A percentile compares a stretch with the other conserved stretches of the same genome.
These are phyloP conservation scores for Clostera curtula DNA, from an alignment of 2,888 invertebrate genomes.

Conservation along the genomic window DNA sequence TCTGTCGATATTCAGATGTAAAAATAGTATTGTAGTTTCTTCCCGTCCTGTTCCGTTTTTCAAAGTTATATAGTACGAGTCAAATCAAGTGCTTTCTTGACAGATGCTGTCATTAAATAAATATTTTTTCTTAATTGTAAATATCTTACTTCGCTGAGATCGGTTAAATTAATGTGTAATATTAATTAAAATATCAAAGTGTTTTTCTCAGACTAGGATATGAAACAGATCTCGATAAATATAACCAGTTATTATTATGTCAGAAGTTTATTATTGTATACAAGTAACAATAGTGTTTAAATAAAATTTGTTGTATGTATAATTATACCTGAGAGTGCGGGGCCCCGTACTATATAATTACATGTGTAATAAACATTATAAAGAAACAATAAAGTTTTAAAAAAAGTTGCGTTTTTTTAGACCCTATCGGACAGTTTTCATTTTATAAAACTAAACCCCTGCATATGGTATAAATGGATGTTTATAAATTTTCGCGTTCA, in stretches of 20 bases:
- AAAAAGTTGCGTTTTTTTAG: slow-evolving; percentile 42
- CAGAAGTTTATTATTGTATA: slow-evolving; percentile 72
- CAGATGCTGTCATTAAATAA: slow-evolving; percentile 60
- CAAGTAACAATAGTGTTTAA: slow-evolving; percentile 64
- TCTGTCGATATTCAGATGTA: slow-evolving; percentile 13
- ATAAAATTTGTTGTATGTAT: slow-evolving; percentile 70
- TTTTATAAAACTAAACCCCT: too few relatives aligned
- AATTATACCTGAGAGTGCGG: slow-evolving; percentile 51
- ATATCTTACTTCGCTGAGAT: slow-evolving; percentile 29
- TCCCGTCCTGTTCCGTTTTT: slow-evolving; percentile 47
- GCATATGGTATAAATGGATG: too few relatives aligned
- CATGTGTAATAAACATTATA: slow-evolving; percentile 72
- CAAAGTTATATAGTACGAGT: slow-evolving; percentile 29
- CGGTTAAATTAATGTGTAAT: slow-evolving; percentile 37
- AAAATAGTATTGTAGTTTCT: slow-evolving; percentile 22
- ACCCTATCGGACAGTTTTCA: too few relatives aligned
- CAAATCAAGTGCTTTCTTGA: slow-evolving; percentile 61
- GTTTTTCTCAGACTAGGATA: slow-evolving; percentile 53
- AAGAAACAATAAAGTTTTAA: slow-evolving; percentile 72
- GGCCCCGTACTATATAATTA: slow-evolving; percentile 53
- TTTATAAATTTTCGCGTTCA: too few relatives aligned
- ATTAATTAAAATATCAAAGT: slow-evolving; percentile 25
- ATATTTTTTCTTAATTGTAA: slow-evolving; percentile 35
- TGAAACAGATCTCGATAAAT: slow-evolving; percentile 55
- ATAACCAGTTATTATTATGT: slow-evolving; percentile 71